A percentile compares a stretch with the other conserved stretches of the same genome.
Conservation (phyloP, 1,140 invertebrate species). For the Drosophila pectinifera region DNA sequence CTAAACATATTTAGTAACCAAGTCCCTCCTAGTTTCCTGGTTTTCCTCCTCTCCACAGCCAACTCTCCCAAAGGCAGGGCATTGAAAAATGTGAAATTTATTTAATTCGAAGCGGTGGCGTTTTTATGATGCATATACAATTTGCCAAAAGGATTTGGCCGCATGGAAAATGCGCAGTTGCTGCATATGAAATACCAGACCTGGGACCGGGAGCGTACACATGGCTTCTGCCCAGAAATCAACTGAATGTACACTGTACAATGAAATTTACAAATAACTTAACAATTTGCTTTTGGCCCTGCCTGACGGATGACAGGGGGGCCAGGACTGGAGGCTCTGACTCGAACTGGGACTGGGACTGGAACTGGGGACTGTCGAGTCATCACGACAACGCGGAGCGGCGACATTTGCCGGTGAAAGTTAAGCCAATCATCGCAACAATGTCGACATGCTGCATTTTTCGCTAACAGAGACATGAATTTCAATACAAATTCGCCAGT, state of each 20-base stretch:
- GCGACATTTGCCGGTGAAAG: slow-evolving; percentile 68
- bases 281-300: slow-evolving; percentile 78
- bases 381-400: slow-evolving; percentile 43
- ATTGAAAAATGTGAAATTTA: slow-evolving; percentile 69
- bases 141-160: slow-evolving; percentile 72
- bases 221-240: slow-evolving; percentile 30
- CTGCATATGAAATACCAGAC: slow-evolving; percentile 53
- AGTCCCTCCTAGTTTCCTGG: too few species aligned
- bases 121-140: slow-evolving; percentile 69
- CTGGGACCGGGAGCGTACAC: slow-evolving; percentile 19
- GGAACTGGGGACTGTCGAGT: slow-evolving; percentile 26
- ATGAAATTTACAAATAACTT: slow-evolving; percentile 79
- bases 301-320: slow-evolving; percentile 55
- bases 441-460: slow-evolving; percentile 58
- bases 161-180: slow-evolving; percentile 60
- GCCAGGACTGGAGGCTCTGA: background rate
- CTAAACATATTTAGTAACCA: too few species aligned
- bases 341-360: slow-evolving; percentile 3
- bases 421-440: slow-evolving; percentile 75
- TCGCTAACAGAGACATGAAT: slow-evolving; percentile 75
- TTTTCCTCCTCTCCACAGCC: background rate
- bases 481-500: slow-evolving; percentile 61
- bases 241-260: slow-evolving; percentile 53
- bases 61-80: slow-evolving; percentile 18
- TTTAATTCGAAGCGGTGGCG: slow-evolving; percentile 64